phyloP scores from a whole-genome alignment of 2,888 invertebrate genomes.

The Philonicus albiceps region DNA sequence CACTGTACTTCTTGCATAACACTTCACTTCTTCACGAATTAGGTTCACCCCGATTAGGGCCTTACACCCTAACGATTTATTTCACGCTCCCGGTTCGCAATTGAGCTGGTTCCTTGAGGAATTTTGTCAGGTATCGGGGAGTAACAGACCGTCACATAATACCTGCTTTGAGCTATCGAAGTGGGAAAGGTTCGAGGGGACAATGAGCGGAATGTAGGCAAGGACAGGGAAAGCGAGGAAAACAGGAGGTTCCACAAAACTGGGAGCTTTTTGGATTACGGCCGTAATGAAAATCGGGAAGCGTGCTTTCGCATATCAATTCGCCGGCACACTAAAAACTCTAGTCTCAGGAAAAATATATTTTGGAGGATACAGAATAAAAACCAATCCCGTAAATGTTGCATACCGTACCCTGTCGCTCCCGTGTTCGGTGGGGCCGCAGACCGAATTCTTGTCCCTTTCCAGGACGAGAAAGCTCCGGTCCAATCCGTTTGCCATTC shows the following conservation, averaged over 20 bases:
- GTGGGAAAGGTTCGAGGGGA: not conserved
- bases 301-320: slow-evolving; percentile 47
- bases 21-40: slow-evolving; percentile 47
- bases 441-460: slow-evolving; percentile 15
- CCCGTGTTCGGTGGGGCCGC: not conserved
- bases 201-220: not conserved
- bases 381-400: not conserved
- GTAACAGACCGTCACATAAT: slow-evolving; percentile 7
- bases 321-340: slow-evolving; percentile 49
- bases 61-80: not conserved
- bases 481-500: not conserved
- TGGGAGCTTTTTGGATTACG: slow-evolving; percentile 30
- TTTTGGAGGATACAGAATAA: slow-evolving; percentile 30
- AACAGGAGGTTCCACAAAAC: not conserved
- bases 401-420: not conserved
- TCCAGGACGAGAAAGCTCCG: slow-evolving; percentile 13
- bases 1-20: slow-evolving; percentile 47
- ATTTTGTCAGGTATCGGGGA: not conserved
- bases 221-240: slow-evolving; percentile 3
- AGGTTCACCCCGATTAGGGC: not conserved
- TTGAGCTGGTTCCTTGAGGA: not conserved
- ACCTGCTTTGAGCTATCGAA: slow-evolving; percentile 4
- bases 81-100: not conserved
- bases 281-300: slow-evolving; percentile 25
- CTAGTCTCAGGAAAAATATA: slow-evolving; percentile 32